These are phyloP conservation scores for Oncorhynchus masou DNA, from an alignment of 2,113 vertebrate genomes.

Conservation along the genomic window DNA sequence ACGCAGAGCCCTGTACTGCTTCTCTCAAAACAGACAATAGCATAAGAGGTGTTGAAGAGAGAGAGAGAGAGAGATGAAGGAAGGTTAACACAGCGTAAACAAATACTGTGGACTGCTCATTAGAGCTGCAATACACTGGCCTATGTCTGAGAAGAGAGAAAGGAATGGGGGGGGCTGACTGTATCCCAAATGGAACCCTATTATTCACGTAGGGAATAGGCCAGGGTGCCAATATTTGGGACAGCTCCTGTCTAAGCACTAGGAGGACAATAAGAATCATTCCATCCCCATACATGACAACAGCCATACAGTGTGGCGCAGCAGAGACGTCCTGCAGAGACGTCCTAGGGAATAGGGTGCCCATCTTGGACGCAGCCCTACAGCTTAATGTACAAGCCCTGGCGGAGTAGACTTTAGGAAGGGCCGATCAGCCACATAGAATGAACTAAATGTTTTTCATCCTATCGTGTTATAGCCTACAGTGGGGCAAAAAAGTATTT, in stretches of 20 bases:
- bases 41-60: not conserved
- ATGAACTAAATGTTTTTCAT: no score
- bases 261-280: not conserved
- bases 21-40: not conserved
- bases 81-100: conserved; percentile 17
- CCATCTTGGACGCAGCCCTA: no score
- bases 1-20: no score
- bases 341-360: no score
- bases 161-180: not conserved
- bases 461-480: no score
- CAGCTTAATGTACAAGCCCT: no score
- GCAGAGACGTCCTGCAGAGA: not conserved
- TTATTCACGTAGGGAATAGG: not conserved
- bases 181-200: no score
- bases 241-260: not conserved
- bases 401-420: no score
- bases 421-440: no score
- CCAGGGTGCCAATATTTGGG: not conserved
- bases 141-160: not conserved
- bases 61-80: not conserved
- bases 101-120: conserved; percentile 11
- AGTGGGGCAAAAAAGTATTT: no score
- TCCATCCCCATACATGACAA: not conserved
- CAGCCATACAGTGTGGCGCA: not conserved
- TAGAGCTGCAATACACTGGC: conserved; percentile 8